Evolutionary conservation across 2,888 invertebrate genomes (phyloP).

Genomic region (Xestia xanthographa): DNA sequence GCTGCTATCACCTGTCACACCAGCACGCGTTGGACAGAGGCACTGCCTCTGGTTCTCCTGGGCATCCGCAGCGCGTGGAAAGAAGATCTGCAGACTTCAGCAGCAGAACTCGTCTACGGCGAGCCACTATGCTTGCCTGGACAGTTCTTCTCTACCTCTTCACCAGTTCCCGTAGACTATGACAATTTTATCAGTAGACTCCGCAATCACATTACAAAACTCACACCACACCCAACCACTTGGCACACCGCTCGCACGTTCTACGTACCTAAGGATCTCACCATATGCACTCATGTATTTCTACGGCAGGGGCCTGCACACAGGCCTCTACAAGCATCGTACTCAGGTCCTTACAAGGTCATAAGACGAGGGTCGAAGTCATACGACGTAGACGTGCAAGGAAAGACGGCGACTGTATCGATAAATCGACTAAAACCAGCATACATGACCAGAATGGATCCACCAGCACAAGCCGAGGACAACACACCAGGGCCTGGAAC

Average conservation of each 20-base stretch:
- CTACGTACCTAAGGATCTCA: neutral
- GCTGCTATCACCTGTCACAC: too few relatives aligned
- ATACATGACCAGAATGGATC: neutral
- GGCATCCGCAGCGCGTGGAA: neutral
- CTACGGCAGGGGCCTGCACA: neutral
- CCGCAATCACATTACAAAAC: neutral
- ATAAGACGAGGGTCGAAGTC: neutral
- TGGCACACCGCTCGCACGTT: conserved; percentile 1
- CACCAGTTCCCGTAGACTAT: neutral
- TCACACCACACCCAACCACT: neutral
- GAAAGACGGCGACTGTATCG: neutral
- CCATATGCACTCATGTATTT: neutral
- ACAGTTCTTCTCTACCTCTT: neutral
- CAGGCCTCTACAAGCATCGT: neutral
- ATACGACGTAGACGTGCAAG: neutral
- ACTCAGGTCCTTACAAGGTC: neutral
- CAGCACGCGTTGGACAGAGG: too few relatives aligned
- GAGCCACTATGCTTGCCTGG: neutral
- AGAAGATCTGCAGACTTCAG: neutral
- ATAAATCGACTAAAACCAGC: neutral
- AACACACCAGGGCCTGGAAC: neutral
- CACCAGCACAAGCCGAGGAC: neutral
- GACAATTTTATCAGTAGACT: neutral
- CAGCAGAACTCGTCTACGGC: neutral
- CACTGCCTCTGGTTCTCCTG: neutral